These are phyloP conservation scores for Tuberolachnus salignus DNA, from an alignment of 2,888 invertebrate genomes.

Conservation along the genomic window DNA sequence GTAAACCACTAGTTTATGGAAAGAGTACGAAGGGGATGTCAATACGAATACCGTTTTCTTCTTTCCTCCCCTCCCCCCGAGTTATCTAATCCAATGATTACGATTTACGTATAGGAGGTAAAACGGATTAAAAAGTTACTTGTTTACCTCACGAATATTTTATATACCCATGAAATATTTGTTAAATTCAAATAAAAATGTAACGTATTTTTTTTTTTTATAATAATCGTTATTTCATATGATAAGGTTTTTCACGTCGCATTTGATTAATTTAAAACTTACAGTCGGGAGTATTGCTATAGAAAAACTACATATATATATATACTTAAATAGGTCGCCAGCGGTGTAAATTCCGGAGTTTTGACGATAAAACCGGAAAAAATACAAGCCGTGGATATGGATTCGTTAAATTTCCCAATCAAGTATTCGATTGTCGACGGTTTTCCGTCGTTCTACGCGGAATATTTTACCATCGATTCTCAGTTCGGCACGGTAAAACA, in stretches of 20 bases:
- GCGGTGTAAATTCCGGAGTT: conserved; percentile 82
- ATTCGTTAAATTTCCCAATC: conserved; percentile 83
- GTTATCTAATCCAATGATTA: neutral
- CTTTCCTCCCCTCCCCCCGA: neutral
- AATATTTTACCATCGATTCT: conserved; percentile 83
- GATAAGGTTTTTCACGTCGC: too few species aligned
- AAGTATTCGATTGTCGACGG: conserved; percentile 82
- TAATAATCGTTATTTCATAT: too few species aligned
- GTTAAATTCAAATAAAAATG: too few species aligned
- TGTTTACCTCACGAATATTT: too few species aligned
- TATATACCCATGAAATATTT: too few species aligned
- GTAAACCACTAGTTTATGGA: conserved; percentile 12
- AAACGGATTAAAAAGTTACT: too few species aligned
- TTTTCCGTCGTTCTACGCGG: conserved; percentile 75
- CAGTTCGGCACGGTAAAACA: conserved; percentile 82
- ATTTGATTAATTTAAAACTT: too few species aligned
- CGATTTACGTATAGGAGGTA: neutral
- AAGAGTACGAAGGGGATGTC: neutral
- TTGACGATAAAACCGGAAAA: conserved; percentile 84
- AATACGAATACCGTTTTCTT: conserved; percentile 20
- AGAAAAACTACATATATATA: too few species aligned
- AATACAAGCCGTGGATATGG: conserved; percentile 89
- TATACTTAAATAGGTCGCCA: conserved; percentile 70
- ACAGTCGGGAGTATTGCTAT: too few species aligned
- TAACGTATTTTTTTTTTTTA: too few species aligned